A percentile compares a stretch with the other conserved stretches of the same genome.
phyloP scores from a whole-genome alignment of 2,888 invertebrate genomes.

The Odontothrips loti region DNA sequence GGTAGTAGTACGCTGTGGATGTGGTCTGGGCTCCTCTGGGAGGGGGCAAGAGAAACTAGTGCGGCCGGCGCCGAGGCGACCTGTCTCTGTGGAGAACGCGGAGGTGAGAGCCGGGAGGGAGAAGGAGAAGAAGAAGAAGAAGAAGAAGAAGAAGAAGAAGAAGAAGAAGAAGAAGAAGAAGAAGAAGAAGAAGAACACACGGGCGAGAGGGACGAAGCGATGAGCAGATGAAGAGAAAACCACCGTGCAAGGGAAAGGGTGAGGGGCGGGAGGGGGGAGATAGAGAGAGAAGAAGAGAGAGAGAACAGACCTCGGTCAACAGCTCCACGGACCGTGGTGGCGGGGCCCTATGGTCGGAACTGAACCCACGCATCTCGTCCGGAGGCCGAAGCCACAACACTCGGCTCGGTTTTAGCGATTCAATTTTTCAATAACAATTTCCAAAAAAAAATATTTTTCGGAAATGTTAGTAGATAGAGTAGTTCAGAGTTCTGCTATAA shows the following conservation, averaged over 20 bases:
- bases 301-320: conserved; percentile 19
- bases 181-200: background rate
- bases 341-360: background rate
- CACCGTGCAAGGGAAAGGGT: background rate
- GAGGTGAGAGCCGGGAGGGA: conserved; percentile 26
- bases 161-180: background rate
- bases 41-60: conserved; percentile 23
- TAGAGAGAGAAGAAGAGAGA: conserved; percentile 9
- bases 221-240: background rate
- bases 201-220: conserved; percentile 10
- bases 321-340: background rate
- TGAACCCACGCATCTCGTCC: too few relatives aligned
- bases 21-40: background rate
- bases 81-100: background rate
- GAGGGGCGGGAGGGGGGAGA: background rate
- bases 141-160: background rate
- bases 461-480: too few relatives aligned
- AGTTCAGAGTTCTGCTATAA: too few relatives aligned
- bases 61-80: conserved; percentile 1
- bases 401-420: too few relatives aligned
- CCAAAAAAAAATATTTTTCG: too few relatives aligned
- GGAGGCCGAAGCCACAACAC: too few relatives aligned
- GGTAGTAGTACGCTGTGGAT: background rate
- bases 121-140: background rate
- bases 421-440: too few relatives aligned